These are phyloP conservation scores for Dugesia japonica DNA, from an alignment of 2,888 invertebrate species.

Conservation along the genomic window DNA sequence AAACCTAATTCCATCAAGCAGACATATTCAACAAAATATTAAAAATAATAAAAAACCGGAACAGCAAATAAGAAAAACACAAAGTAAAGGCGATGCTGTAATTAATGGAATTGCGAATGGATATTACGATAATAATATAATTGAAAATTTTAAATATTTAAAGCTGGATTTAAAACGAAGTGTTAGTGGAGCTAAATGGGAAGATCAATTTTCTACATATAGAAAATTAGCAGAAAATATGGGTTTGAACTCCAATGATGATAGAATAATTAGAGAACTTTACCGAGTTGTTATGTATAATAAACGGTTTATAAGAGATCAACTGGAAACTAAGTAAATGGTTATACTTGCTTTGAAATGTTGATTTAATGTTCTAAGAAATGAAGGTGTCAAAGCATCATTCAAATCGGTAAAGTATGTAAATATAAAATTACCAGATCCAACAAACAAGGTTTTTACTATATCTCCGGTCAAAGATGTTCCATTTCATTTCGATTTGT, in stretches of 20 bases:
- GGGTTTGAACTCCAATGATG: not conserved
- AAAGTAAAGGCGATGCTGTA: not conserved
- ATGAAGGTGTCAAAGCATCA: not conserved
- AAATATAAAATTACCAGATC: not conserved
- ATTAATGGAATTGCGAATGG: not conserved
- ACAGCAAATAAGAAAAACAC: not conserved
- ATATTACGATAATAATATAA: not conserved
- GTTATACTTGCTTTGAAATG: too few relatives aligned
- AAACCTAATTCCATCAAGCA: not conserved
- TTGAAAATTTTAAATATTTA: not conserved
- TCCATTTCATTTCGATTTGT: too few relatives aligned
- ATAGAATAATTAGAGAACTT: not conserved
- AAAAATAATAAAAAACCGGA: not conserved
- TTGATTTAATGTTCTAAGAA: not conserved
- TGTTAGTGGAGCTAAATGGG: not conserved
- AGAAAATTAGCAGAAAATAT: not conserved
- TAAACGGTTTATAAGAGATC: not conserved
- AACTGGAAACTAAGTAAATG: not conserved
- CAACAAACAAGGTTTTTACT: too few relatives aligned
- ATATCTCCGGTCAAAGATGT: too few relatives aligned
- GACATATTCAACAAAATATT: not conserved
- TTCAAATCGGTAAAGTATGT: too few relatives aligned
- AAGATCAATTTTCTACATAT: not conserved
- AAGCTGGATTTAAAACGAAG: not conserved
- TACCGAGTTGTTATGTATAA: constrained; percentile 6